Percentiles rank a stretch among this genome's conserved stretches.
Evolutionary conservation across 2,113 vertebrate species (phyloP).

Genomic region (Turdus rufiventris): DNA sequence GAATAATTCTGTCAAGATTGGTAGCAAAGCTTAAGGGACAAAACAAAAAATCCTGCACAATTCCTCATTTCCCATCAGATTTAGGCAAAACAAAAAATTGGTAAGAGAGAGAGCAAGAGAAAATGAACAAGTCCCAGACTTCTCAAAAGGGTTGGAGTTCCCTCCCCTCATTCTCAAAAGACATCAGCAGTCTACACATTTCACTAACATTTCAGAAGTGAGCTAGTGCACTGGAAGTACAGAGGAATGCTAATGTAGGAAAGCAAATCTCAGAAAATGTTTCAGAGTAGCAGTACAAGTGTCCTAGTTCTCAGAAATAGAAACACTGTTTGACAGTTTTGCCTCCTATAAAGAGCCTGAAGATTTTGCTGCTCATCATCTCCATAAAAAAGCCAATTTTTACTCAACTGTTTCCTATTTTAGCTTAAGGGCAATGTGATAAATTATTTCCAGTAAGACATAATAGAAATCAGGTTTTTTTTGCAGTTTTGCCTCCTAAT

Average conservation of each 20-base stretch:
- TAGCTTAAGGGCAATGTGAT: not conserved
- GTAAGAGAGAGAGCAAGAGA: no score
- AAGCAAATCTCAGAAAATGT: not conserved
- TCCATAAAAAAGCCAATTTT: not conserved
- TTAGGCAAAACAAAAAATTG: not conserved
- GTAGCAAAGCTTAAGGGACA: not conserved
- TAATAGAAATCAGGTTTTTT: conserved; percentile 24
- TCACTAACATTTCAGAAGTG: not conserved
- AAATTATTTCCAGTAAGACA: not conserved
- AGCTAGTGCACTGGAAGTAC: not conserved
- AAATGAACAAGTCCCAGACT: not conserved
- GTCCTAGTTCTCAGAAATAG: conserved; percentile 45
- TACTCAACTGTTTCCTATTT: conserved; percentile 37
- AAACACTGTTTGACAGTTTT: not conserved
- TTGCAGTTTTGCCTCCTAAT: conserved; percentile 10
- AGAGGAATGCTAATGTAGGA: conserved; percentile 12
- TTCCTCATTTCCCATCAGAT: not conserved
- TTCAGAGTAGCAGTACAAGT: conserved; percentile 19
- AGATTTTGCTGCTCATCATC: conserved; percentile 7
- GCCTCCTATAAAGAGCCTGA: not conserved
- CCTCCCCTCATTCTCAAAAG: not conserved
- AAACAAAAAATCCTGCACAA: not conserved
- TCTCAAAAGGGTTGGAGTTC: not conserved
- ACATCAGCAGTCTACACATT: not conserved
- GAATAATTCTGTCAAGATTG: not conserved